Base-by-base conservation (phyloP, 2,888 invertebrate species). In the Steinernema hermaphroditum region DNA sequence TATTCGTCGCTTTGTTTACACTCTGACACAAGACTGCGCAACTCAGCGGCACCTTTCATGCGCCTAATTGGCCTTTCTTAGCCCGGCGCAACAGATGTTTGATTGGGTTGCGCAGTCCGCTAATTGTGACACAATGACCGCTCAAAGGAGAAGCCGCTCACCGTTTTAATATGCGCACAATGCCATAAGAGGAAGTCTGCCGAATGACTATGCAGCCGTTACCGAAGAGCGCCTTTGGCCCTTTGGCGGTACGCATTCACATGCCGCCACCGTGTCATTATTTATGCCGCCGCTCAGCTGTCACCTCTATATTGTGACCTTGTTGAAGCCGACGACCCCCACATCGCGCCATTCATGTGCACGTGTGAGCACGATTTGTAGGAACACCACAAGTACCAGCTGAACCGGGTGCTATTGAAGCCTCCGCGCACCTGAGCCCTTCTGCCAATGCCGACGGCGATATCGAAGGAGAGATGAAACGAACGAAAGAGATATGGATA, bases 11-110 rank as follows among this genome's bases (percentile, higher is more conserved):
- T 62, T 32, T 62, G 54, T 54, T 54, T 54, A 54, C 54, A 54
- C 54, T 32, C 32, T 62, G 32, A 62, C 62, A 62, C 62, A 62
- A 32, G 32, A 27, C 32, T 62, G 34, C 32, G 62, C 62, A 62
- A 62, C 62, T 62, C 62, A 34, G 62, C 62, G 62, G 62, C 62
- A 62, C 62, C 62, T 29, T 62, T 62, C 62, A 62, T n/a, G 62
- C 29, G 27, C 34, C 62, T 62, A 62, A 62, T 62, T 62, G 62
- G 62, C 62, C 62, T 62, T 62, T 62, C 62, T 62, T 62, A 62
- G 62, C 62, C 62, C 32, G 62, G 62, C 62, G 62, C 62, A 62
- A 62, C 62, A 62, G 62, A 62, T 62, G 62, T 62, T 62, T 62
- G 62, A 62, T 62, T 62, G 62, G 62, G 62, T 62, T 62, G 62